A percentile compares a stretch with the other conserved stretches of the same genome.
phyloP scores from a whole-genome alignment of 1,140 invertebrate genomes.

The Ptiloglossa arizonensis region DNA sequence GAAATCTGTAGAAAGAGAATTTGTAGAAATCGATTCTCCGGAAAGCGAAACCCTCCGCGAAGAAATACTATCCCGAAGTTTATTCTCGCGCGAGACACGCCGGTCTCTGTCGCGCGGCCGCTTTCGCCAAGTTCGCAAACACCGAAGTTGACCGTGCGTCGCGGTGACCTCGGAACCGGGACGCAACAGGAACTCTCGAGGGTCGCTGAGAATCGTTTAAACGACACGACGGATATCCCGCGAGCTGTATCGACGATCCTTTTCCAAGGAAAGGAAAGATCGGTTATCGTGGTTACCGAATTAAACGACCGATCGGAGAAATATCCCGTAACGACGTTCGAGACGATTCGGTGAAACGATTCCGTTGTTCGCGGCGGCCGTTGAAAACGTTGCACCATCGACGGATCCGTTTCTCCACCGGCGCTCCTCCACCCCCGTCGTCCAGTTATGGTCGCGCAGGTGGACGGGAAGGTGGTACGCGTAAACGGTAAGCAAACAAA shows the following conservation, averaged over 20 bases:
- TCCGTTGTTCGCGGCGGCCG: background rate
- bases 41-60: no score
- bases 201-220: conserved; percentile 51
- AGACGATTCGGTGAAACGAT: background rate
- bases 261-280: background rate
- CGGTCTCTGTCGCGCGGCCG: no score
- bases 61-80: no score
- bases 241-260: background rate
- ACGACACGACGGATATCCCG: conserved; percentile 39
- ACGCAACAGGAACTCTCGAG: no score
- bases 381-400: background rate
- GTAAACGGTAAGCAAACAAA: conserved; percentile 41
- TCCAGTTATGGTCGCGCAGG: no score
- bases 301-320: conserved; percentile 28
- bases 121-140: no score
- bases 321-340: conserved; percentile 18
- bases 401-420: background rate
- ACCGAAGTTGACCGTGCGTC: no score
- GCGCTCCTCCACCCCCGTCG: background rate
- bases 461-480: no score
- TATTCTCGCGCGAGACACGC: no score
- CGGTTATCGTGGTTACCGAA: conserved; percentile 20
- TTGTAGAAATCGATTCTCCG: no score
- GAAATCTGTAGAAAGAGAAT: no score
- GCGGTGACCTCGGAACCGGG: no score